A percentile compares a stretch with the other conserved stretches of the same genome.
phyloP scores from a whole-genome alignment of 2,888 invertebrate genomes.

The Xestoiulus laeticollis region DNA sequence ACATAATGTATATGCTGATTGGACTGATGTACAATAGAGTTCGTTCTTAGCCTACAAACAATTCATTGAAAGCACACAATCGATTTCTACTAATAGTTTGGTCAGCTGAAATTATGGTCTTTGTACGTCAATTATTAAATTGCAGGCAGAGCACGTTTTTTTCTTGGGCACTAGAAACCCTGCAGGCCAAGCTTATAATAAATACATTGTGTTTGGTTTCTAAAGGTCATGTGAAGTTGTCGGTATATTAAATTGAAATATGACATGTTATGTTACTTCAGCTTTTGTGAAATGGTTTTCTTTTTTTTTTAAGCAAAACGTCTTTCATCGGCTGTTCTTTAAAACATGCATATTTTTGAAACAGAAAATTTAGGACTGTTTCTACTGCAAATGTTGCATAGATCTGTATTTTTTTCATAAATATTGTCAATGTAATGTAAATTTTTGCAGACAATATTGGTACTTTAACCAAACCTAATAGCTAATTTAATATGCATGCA shows the following conservation, averaged over 20 bases:
- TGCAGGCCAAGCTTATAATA: neutral
- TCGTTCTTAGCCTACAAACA: neutral
- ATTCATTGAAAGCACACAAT: neutral
- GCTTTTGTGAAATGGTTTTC: too few species aligned
- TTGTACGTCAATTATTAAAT: neutral
- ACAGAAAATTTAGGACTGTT: too few species aligned
- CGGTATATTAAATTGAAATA: neutral
- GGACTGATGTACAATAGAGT: neutral
- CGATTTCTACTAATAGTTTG: conserved; percentile 18
- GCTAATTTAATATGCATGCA: too few species aligned
- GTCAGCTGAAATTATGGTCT: conserved; percentile 21
- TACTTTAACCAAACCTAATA: too few species aligned
- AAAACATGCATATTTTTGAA: too few species aligned
- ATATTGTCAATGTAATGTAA: too few species aligned
- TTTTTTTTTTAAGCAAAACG: too few species aligned
- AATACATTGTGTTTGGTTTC: neutral
- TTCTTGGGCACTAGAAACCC: neutral
- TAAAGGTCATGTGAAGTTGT: neutral
- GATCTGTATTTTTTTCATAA: too few species aligned
- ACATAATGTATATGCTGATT: neutral
- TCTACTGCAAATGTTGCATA: too few species aligned
- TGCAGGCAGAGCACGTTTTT: neutral
- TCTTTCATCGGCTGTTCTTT: too few species aligned
- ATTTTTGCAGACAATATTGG: too few species aligned
- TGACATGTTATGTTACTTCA: too few species aligned